Evolutionary conservation across 1,140 invertebrate genomes (phyloP).

Genomic region (Zaprionus gabonicus): DNA sequence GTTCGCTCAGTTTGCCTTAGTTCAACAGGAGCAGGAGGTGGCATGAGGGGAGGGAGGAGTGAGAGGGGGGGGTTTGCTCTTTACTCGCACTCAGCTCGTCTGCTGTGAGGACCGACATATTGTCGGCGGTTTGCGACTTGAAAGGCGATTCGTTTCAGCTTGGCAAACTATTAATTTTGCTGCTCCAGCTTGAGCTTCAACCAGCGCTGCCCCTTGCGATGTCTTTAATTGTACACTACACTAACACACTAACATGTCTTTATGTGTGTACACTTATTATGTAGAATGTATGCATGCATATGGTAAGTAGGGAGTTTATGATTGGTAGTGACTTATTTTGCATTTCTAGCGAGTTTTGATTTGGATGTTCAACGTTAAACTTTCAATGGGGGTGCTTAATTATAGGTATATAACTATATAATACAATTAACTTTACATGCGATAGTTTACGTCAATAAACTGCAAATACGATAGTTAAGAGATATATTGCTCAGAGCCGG

Average conservation of each 20-base stretch:
- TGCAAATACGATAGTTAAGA: no score
- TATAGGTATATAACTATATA: no score
- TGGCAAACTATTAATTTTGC: conserved; percentile 80
- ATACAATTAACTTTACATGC: no score
- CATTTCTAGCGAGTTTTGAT: no score
- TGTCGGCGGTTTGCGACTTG: conserved; percentile 80
- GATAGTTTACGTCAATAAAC: no score
- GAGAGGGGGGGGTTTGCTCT: background rate
- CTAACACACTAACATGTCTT: background rate
- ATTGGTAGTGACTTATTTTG: no score
- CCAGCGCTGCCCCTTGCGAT: background rate
- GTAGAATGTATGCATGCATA: no score
- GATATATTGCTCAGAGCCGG: no score
- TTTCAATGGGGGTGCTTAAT: no score
- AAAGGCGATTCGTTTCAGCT: conserved; percentile 83
- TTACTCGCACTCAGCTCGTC: conserved; percentile 20
- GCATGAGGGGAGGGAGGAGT: background rate
- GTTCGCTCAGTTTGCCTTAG: background rate
- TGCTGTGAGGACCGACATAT: conserved; percentile 66
- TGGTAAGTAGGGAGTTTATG: no score
- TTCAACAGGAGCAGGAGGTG: background rate
- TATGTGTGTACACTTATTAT: no score
- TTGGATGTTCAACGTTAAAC: no score
- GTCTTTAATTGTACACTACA: background rate
- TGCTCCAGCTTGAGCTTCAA: conserved; percentile 1